Conservation (phyloP, 2,888 invertebrate genomes). For the Nasonia oneida region DNA sequence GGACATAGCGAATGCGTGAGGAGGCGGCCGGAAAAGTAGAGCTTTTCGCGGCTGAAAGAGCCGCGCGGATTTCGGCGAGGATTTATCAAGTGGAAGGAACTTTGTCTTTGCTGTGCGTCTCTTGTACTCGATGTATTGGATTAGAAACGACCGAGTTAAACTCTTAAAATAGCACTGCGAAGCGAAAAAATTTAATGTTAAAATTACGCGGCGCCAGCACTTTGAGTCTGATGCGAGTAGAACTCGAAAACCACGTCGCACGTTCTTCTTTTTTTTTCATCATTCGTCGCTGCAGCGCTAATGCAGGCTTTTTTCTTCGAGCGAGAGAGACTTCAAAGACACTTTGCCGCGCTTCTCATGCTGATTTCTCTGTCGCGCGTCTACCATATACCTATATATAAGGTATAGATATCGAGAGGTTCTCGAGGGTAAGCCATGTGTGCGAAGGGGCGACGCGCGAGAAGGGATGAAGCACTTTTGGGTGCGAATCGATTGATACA, state of each 20-base stretch:
- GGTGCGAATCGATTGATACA: conserved; percentile 40
- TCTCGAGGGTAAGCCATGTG: not conserved
- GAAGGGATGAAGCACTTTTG: conserved; percentile 57
- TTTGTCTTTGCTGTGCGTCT: too few relatives aligned
- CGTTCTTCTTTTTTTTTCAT: conserved; percentile 31
- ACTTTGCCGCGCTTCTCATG: not conserved
- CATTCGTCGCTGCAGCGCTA: conserved; percentile 2
- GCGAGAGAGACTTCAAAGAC: conserved; percentile 41
- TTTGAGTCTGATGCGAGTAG: conserved; percentile 4
- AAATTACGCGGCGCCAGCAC: not conserved
- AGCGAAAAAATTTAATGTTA: not conserved
- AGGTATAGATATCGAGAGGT: not conserved
- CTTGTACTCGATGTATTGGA: too few relatives aligned
- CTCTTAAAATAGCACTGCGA: not conserved
- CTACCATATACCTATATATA: not conserved
- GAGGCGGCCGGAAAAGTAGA: conserved; percentile 18
- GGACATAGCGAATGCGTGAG: not conserved
- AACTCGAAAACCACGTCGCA: not conserved
- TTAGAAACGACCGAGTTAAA: too few relatives aligned
- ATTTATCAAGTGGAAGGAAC: conserved; percentile 2
- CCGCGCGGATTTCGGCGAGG: not conserved
- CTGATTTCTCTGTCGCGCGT: too few relatives aligned
- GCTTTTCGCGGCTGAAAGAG: not conserved
- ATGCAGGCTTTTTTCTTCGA: not conserved
- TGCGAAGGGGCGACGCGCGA: not conserved